A percentile compares a stretch with the other conserved stretches of the same genome.
Evolutionary conservation across 2,888 invertebrate species (phyloP).

Genomic region (Drosophila meridiana): DNA sequence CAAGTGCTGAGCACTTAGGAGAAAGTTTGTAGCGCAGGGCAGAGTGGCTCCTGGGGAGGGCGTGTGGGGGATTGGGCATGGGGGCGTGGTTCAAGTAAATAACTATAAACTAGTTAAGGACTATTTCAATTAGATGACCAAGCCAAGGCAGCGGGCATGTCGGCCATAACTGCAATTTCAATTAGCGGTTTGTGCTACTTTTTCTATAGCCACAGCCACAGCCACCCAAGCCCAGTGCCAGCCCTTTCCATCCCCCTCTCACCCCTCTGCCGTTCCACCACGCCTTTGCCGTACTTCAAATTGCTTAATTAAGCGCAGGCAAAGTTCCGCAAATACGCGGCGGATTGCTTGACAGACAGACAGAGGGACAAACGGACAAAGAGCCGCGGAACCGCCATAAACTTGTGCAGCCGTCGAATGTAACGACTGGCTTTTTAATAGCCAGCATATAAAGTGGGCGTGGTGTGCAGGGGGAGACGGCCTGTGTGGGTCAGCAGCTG

Average conservation of each 20-base stretch:
- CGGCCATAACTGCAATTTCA: constrained; percentile 76
- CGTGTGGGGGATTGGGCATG: background rate
- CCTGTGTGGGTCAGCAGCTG: constrained; percentile 32
- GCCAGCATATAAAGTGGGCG: constrained; percentile 54
- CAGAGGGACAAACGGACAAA: constrained; percentile 19
- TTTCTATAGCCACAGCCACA: constrained; percentile 43
- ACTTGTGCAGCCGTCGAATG: constrained; percentile 70
- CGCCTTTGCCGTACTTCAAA: constrained; percentile 58
- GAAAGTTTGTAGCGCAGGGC: constrained; percentile 30
- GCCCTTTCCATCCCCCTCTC: background rate
- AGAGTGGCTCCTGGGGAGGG: no score
- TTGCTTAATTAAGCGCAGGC: constrained; percentile 78
- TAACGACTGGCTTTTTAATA: constrained; percentile 74
- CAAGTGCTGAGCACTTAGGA: constrained; percentile 31
- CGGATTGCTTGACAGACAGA: constrained; percentile 28
- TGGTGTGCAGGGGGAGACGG: background rate
- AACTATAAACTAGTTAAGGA: constrained; percentile 80
- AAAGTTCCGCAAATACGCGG: constrained; percentile 70
- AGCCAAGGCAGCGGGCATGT: constrained; percentile 47
- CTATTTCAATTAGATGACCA: constrained; percentile 76
- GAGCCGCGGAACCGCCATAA: constrained; percentile 51
- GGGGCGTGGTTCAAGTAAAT: constrained; percentile 56
- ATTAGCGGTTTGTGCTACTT: constrained; percentile 76
- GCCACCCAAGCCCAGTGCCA: background rate
- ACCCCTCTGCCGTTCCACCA: background rate